These are phyloP conservation scores for Falco naumanni DNA, from an alignment of 2,797 vertebrate genomes.

Conservation along the genomic window DNA sequence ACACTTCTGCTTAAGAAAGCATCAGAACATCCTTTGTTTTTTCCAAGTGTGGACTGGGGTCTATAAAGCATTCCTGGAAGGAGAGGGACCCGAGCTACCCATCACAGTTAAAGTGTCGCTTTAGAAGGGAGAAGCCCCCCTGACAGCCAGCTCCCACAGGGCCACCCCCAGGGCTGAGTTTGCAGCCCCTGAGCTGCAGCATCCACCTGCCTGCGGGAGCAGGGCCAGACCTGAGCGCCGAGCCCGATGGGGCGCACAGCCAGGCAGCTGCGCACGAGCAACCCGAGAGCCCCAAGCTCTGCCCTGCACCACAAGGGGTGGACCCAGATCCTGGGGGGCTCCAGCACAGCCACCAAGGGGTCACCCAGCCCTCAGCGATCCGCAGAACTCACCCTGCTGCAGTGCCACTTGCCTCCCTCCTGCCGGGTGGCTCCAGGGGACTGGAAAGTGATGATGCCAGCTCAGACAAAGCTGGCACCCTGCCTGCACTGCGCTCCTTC, in stretches of 20 bases:
- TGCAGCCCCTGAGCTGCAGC: neutral
- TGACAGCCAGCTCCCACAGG: neutral
- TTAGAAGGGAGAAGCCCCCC: neutral
- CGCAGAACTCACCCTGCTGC: neutral
- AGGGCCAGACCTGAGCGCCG: neutral
- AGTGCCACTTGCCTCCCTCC: fast-evolving
- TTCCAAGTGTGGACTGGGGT: neutral
- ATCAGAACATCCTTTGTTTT: neutral
- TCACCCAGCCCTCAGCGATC: fast-evolving
- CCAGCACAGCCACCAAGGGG: neutral
- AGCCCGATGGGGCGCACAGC: fast-evolving
- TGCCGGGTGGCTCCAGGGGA: fast-evolving
- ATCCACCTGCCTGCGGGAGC: neutral
- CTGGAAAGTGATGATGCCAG: fast-evolving
- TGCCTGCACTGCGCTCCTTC: fast-evolving
- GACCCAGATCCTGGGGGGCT: neutral
- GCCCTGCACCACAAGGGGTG: fast-evolving
- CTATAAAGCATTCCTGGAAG: neutral
- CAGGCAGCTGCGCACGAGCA: fast-evolving
- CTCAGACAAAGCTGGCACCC: too few relatives aligned
- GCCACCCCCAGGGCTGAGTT: neutral
- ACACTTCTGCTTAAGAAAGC: neutral
- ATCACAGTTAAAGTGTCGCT: neutral
- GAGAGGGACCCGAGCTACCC: neutral
- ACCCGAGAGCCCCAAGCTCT: neutral